Conservation (phyloP, 2,113 vertebrate genomes). For the Astur gentilis region DNA sequence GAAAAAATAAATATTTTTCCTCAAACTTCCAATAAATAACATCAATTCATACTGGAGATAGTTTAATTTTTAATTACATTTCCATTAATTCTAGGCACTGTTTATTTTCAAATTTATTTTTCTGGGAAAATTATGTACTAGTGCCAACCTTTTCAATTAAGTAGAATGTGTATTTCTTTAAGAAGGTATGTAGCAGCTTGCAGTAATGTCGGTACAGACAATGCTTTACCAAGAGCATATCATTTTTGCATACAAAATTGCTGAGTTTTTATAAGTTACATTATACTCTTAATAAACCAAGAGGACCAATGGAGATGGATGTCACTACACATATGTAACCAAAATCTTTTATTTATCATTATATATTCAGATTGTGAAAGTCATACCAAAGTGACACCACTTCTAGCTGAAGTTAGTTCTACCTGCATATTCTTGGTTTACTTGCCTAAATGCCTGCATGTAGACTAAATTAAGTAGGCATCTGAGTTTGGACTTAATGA, state of each 20-base stretch:
- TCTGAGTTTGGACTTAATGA: background rate
- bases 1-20: background rate
- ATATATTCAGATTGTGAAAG: background rate
- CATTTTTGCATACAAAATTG: background rate
- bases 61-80: background rate
- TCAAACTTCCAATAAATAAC: background rate
- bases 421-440: background rate
- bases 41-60: background rate
- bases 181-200: background rate
- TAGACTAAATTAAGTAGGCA: background rate
- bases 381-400: background rate
- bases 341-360: background rate
- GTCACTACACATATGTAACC: background rate
- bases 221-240: background rate
- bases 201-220: fast-evolving
- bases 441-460: background rate
- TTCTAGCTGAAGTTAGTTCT: background rate
- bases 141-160: background rate
- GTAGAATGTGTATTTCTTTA: background rate
- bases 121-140: background rate
- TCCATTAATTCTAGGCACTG: background rate
- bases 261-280: background rate
- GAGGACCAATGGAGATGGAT: background rate
- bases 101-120: background rate
- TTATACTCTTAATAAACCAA: background rate